Conservation (phyloP, 2,888 invertebrate genomes). For the Callimorpha dominula region DNA sequence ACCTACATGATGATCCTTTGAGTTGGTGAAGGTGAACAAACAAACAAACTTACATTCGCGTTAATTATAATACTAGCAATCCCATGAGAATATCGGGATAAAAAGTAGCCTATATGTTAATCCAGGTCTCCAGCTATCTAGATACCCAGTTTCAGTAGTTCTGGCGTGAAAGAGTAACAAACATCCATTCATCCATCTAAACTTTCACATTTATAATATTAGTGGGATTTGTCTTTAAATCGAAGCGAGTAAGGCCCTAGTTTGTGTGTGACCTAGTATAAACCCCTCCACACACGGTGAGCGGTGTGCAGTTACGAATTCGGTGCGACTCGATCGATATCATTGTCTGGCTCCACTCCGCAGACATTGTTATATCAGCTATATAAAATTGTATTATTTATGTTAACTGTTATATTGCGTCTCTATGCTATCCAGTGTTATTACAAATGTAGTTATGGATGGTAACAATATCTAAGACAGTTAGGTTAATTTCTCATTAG, state of each 20-base stretch:
- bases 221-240: not conserved
- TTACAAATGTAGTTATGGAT: not conserved
- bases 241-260: not conserved
- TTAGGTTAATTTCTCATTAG: no score
- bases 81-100: no score
- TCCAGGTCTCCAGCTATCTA: no score
- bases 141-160: no score
- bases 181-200: no score
- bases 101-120: no score
- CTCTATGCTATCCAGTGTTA: not conserved
- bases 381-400: slow-evolving; percentile 40
- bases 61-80: no score
- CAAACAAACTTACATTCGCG: no score
- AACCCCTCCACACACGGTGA: slow-evolving; percentile 2
- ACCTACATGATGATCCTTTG: no score
- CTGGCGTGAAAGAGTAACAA: no score
- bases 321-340: slow-evolving; percentile 63
- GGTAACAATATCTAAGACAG: not conserved
- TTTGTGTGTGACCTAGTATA: not conserved
- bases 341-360: slow-evolving; percentile 66
- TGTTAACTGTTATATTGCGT: not conserved
- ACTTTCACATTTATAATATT: no score
- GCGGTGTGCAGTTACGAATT: not conserved
- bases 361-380: slow-evolving; percentile 24
- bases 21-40: no score